Evolutionary conservation across 2,888 invertebrate genomes (phyloP), one percentile per base, ranked within the genome.

Genomic region (Operophtera brumata): DNA sequence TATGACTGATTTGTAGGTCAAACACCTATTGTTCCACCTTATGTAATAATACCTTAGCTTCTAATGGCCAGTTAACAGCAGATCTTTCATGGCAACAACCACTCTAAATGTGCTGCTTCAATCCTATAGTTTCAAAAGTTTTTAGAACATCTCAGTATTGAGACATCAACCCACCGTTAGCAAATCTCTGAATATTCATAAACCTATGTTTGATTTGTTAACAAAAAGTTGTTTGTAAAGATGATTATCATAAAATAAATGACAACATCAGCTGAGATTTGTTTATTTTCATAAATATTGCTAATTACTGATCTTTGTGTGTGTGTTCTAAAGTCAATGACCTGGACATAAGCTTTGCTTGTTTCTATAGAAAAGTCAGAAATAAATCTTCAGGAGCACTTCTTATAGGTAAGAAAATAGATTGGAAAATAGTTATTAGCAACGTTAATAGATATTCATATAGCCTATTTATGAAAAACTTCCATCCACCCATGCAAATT

Each of bases 1-100:
- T 49, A 37, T 50, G 28, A 49, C 37, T 55, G 32, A 25, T 66
- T 66, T 67, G 69, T 77, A 70, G 77, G 76, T 77, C 77, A 77
- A 45, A 64, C 49, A 53, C 61, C 44, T 54, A 64, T 70, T 59
- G 61, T 68, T 67, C 63, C 36, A 66, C 50, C 63, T 70, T 71
- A 69, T 65, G 65, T 71, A 67, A 71, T 58, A 36, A 40, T 54
- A 50, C 12, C 11, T 13, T 46, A 9, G 26, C 14, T 41, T 37
- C 13, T 20, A 42, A 54, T 35, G 28, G 10, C 7, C 20, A 51
- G 34, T 28, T 40, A 46, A 0, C 8, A 39, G n/a, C 8, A 39
- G n/a, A 49, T 40, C 46, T 12, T 20, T 40, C n/a, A 30, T 6
- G 14, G 28, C 12, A 35, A 35, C 37, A 54, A 34, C 48, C 20